A percentile compares a stretch with the other conserved stretches of the same genome.
Conservation (phyloP, 2,797 vertebrate genomes). For the Neosilurus hyrtlii region DNA sequence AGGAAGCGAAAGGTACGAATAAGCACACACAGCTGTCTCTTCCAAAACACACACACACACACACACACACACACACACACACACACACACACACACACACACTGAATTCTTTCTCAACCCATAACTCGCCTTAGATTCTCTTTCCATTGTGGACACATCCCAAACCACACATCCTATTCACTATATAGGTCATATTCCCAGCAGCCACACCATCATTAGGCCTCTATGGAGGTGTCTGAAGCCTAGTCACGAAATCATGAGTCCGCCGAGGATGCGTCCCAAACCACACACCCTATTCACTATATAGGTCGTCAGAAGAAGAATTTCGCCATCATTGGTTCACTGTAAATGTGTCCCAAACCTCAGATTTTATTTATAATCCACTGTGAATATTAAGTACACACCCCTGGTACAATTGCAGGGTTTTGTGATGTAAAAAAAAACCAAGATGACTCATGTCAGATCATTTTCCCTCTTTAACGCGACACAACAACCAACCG, state of each 20-base stretch:
- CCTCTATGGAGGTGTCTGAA: not conserved
- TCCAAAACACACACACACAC: constrained; percentile 9
- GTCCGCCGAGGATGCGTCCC: not conserved
- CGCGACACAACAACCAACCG: not conserved
- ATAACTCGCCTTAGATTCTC: constrained; percentile 1
- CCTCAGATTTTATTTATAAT: not conserved
- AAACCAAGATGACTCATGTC: not conserved
- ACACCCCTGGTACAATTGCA: not conserved
- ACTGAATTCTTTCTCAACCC: constrained; percentile 4
- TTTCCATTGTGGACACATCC: not conserved
- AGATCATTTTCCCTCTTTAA: not conserved
- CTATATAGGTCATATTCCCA: constrained; percentile 4
- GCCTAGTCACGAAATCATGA: not conserved
- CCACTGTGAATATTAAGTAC: not conserved
- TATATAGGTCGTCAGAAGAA: not conserved
- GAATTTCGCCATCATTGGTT: not conserved
- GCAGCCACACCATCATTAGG: not conserved
- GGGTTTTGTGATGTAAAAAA: not conserved
- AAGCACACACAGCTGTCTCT: constrained; percentile 51
- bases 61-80: constrained; percentile 46
- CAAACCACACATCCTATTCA: not conserved
- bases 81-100: not conserved
- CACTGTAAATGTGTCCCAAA: not conserved
- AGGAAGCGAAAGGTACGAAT: constrained; percentile 64
- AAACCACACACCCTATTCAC: not conserved